Conservation (phyloP, 2,888 invertebrate genomes). For the Psylliodes chrysocephalus region DNA sequence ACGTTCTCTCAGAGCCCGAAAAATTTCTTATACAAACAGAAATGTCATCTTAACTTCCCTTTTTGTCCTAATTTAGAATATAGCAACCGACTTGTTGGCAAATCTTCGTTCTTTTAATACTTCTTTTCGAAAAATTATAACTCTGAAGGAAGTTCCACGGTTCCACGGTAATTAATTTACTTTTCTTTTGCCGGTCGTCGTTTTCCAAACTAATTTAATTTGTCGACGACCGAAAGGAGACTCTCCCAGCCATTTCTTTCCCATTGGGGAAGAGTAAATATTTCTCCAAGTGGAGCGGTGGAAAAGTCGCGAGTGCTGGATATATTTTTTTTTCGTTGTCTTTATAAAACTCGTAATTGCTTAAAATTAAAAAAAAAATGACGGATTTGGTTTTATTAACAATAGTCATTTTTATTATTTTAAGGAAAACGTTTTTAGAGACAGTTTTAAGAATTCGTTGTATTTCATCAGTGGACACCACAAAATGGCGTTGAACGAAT, state of each 20-base stretch:
- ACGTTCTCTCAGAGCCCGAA: background rate
- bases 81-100: background rate
- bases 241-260: background rate
- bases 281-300: slow-evolving; percentile 1
- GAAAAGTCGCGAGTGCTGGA: background rate
- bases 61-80: background rate
- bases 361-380: slow-evolving; percentile 1
- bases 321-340: background rate
- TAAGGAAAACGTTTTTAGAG: no score
- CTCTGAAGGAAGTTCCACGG: slow-evolving; percentile 5
- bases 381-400: background rate
- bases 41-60: slow-evolving; percentile 5
- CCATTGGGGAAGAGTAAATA: slow-evolving; percentile 5
- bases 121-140: slow-evolving; percentile 7
- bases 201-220: slow-evolving; percentile 11
- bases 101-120: slow-evolving; percentile 9
- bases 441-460: no score
- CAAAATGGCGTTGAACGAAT: no score
- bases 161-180: slow-evolving; percentile 10
- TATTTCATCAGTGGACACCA: no score
- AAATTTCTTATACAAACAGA: slow-evolving; percentile 9
- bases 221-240: background rate
- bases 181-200: slow-evolving; percentile 8
- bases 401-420: background rate
- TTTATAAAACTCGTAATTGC: background rate